Conservation (phyloP, 1,140 invertebrate genomes). For the Asobara japonica region DNA sequence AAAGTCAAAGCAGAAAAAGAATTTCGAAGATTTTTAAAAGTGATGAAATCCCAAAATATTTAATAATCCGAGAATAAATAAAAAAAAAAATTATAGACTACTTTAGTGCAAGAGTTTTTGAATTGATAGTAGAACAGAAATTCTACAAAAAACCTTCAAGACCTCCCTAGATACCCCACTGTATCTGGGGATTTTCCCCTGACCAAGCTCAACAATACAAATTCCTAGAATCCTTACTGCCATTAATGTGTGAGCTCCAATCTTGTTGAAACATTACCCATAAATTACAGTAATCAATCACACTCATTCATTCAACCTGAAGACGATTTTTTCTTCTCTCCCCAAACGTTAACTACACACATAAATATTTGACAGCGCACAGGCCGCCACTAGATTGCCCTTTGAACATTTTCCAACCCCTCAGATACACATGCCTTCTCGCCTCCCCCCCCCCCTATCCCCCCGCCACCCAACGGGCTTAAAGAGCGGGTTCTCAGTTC, state of each 20-base stretch:
- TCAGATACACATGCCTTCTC: background rate
- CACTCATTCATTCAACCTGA: background rate
- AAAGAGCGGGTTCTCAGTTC: background rate
- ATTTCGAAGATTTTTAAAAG: too few relatives aligned
- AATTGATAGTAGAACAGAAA: too few relatives aligned
- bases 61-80: too few relatives aligned
- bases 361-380: constrained; percentile 14
- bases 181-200: background rate
- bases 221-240: background rate
- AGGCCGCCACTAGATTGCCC: background rate
- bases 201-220: background rate
- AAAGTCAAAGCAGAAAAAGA: too few relatives aligned
- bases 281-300: constrained; percentile 2
- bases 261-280: background rate
- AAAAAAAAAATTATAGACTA: too few relatives aligned
- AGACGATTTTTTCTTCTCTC: background rate
- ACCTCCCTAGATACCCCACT: background rate
- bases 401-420: constrained; percentile 12
- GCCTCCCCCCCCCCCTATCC: background rate
- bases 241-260: background rate
- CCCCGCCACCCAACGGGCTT: background rate
- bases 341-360: background rate
- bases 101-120: too few relatives aligned
- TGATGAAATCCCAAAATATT: too few relatives aligned
- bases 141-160: background rate